Conservation (phyloP, 2,113 vertebrate species). For the Caranx ignobilis region DNA sequence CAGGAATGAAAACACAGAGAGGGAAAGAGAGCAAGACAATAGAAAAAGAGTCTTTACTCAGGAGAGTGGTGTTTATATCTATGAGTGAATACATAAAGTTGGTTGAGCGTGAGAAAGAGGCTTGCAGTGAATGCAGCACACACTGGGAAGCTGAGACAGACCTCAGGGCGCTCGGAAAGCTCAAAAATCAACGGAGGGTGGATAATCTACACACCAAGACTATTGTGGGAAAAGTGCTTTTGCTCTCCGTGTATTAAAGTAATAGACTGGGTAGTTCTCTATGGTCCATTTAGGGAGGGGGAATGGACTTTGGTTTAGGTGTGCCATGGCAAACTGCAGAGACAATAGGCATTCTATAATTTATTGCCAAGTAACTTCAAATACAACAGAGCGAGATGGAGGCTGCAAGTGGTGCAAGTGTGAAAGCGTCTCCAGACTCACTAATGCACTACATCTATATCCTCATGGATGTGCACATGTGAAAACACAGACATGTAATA, state of each 20-base stretch:
- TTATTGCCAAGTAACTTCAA: slow-evolving; percentile 12
- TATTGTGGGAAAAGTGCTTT: slow-evolving; percentile 75
- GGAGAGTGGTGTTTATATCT: slow-evolving; percentile 70
- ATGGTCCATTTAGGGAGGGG: slow-evolving; percentile 59
- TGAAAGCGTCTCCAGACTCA: slow-evolving; percentile 81
- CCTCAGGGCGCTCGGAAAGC: slow-evolving; percentile 68
- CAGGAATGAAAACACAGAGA: slow-evolving; percentile 29
- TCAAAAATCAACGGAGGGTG: slow-evolving; percentile 74
- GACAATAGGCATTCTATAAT: slow-evolving; percentile 14
- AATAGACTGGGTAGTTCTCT: slow-evolving; percentile 63
- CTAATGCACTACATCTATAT: slow-evolving; percentile 76
- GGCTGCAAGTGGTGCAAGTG: slow-evolving; percentile 1
- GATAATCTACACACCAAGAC: slow-evolving; percentile 76
- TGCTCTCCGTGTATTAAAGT: slow-evolving; percentile 63
- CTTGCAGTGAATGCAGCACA: slow-evolving; percentile 54
- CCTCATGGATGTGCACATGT: neutral
- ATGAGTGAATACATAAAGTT: slow-evolving; percentile 74
- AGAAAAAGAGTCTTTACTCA: slow-evolving; percentile 47
- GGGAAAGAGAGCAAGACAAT: slow-evolving; percentile 45
- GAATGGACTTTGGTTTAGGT: slow-evolving; percentile 50
- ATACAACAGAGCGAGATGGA: neutral
- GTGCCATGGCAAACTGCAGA: slow-evolving; percentile 28
- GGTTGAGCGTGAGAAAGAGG: slow-evolving; percentile 76
- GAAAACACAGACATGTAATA: slow-evolving; percentile 22
- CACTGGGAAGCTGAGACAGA: slow-evolving; percentile 70